A percentile compares a stretch with the other conserved stretches of the same genome.
phyloP scores from a whole-genome alignment of 2,113 vertebrate genomes.

The Phodopus roborovskii region DNA sequence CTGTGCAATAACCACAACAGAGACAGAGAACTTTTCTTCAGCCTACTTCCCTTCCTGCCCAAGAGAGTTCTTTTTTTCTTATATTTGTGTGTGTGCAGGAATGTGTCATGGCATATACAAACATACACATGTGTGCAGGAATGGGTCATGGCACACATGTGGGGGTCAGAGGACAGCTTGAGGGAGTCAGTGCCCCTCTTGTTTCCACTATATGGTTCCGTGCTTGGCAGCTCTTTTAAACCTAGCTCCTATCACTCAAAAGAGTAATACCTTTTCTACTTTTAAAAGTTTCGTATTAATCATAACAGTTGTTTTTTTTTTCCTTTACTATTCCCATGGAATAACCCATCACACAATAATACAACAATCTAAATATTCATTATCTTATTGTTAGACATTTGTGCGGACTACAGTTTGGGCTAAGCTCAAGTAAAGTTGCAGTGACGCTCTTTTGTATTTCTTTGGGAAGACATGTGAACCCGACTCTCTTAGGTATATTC shows the following conservation, averaged over 20 bases:
- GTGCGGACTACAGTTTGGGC: neutral
- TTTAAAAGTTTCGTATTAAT: neutral
- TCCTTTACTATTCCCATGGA: neutral
- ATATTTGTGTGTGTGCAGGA: too few relatives aligned
- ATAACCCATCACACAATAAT: neutral
- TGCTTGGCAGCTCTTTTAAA: neutral
- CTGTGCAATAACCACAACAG: neutral
- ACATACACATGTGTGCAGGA: neutral
- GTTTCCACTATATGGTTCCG: neutral
- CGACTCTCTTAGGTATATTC: neutral
- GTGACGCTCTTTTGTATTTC: neutral
- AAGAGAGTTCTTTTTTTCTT: neutral
- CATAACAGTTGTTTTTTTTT: neutral
- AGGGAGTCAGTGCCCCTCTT: neutral
- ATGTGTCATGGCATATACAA: neutral
- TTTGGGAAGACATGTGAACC: neutral
- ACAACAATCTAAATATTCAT: neutral
- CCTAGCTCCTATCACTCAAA: constrained; percentile 37
- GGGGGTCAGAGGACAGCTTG: neutral
- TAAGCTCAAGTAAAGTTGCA: neutral
- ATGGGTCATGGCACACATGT: neutral
- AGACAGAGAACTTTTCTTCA: neutral
- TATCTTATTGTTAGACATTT: neutral
- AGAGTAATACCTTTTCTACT: neutral
- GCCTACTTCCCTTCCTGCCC: neutral